phyloP scores from a whole-genome alignment of 37 sponge, comb jelly and placozoan species.

The Mnemiopsis leidyi region DNA sequence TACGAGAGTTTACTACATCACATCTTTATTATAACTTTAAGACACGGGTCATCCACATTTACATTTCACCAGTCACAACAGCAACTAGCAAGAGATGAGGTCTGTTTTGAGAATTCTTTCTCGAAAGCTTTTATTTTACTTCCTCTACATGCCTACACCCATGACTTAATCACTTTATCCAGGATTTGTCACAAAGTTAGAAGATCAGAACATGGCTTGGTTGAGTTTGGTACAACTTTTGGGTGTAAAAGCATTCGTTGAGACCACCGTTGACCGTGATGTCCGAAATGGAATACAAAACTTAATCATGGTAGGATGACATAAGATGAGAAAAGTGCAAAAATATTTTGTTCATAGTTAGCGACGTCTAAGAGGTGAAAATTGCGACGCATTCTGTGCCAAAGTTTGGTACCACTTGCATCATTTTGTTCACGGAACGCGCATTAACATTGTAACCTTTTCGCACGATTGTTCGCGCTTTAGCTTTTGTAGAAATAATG shows the following conservation, averaged over 20 bases:
- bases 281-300: constrained; percentile 79
- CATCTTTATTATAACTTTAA: too few relatives aligned
- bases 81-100: too few relatives aligned
- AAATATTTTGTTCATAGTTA: background rate
- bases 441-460: too few relatives aligned
- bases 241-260: constrained; percentile 94
- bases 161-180: too few relatives aligned
- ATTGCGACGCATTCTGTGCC: background rate
- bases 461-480: background rate
- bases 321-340: background rate
- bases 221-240: constrained; percentile 84
- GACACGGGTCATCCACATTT: background rate
- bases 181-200: constrained; percentile 40
- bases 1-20: too few relatives aligned
- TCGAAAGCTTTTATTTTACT: background rate
- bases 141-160: too few relatives aligned
- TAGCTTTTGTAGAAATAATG: background rate
- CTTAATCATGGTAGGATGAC: constrained; percentile 71
- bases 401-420: background rate
- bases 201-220: constrained; percentile 79
- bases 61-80: too few relatives aligned
- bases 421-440: background rate
- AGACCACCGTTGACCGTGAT: constrained; percentile 76
- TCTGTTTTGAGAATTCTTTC: too few relatives aligned
- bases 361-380: too few relatives aligned